Conservation (phyloP, 2,888 invertebrate species). For the Sphaerophoria taeniata region DNA sequence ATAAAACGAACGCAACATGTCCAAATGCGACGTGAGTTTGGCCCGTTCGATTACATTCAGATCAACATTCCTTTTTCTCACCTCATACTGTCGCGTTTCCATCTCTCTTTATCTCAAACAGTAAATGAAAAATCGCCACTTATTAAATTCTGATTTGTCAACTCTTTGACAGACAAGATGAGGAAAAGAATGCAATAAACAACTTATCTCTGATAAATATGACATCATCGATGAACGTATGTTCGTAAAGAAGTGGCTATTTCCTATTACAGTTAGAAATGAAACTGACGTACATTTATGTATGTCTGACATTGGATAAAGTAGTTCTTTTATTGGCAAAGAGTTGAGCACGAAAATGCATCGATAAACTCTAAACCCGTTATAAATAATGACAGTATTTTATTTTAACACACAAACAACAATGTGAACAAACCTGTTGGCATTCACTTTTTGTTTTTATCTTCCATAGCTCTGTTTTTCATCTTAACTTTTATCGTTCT, state of each 20-base stretch:
- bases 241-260: constrained; percentile 15
- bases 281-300: constrained; percentile 26
- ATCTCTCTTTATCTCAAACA: neutral
- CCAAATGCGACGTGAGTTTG: constrained; percentile 9
- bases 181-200: constrained; percentile 17
- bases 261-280: constrained; percentile 35
- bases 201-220: constrained; percentile 18
- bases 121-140: neutral
- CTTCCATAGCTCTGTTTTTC: constrained; percentile 1
- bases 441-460: constrained; percentile 52
- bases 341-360: constrained; percentile 21
- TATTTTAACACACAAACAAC: neutral
- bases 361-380: constrained; percentile 35
- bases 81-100: constrained; percentile 3
- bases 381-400: constrained; percentile 16
- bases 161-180: constrained; percentile 6
- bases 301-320: constrained; percentile 32
- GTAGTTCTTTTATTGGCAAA: neutral
- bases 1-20: neutral
- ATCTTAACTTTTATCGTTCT: constrained; percentile 28
- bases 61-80: constrained; percentile 44
- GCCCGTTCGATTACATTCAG: constrained; percentile 26
- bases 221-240: constrained; percentile 35
- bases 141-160: constrained; percentile 41
- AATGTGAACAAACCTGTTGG: constrained; percentile 46